Evolutionary conservation across 1,140 invertebrate species (phyloP).

Genomic region (Sogatella furcifera): DNA sequence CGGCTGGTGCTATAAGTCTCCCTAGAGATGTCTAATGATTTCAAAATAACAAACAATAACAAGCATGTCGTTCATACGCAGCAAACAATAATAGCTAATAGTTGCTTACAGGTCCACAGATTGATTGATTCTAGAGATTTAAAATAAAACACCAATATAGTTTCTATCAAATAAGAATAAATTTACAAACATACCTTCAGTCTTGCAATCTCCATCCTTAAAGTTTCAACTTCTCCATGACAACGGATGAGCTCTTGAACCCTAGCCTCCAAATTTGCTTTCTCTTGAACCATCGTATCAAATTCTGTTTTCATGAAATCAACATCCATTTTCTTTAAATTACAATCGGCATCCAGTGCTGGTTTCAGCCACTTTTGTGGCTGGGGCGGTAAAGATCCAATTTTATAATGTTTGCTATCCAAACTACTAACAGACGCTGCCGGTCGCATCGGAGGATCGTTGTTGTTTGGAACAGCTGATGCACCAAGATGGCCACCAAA

Average conservation of each 20-base stretch:
- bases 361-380: not conserved
- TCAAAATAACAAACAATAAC: not conserved
- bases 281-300: not conserved
- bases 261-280: constrained; percentile 3
- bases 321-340: not conserved
- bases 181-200: constrained; percentile 6
- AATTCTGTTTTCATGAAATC: not conserved
- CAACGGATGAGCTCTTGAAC: constrained; percentile 8
- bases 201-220: constrained; percentile 5
- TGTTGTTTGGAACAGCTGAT: constrained; percentile 2
- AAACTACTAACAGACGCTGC: not conserved
- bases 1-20: not conserved
- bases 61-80: not conserved
- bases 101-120: not conserved
- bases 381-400: not conserved
- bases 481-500: constrained; percentile 1
- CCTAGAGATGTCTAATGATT: not conserved
- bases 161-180: not conserved
- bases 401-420: not conserved
- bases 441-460: not conserved
- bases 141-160: too few species aligned
- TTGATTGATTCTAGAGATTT: not conserved
- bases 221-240: constrained; percentile 9
- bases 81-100: not conserved
- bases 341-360: not conserved